Conservation (phyloP, 2,113 vertebrate genomes). For the Indicator maculatus region DNA sequence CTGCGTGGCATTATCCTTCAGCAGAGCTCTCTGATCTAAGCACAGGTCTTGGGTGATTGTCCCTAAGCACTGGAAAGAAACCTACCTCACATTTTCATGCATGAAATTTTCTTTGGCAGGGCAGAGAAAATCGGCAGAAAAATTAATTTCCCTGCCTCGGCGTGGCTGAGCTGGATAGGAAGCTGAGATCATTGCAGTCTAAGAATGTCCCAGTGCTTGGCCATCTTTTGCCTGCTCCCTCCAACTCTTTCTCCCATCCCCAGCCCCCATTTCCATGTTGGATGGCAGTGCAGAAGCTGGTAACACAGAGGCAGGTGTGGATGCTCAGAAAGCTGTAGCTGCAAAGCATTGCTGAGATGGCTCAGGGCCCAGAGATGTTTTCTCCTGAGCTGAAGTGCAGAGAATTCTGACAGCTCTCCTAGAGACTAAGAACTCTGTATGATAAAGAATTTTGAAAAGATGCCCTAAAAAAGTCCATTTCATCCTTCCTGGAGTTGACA, state of each 20-base stretch:
- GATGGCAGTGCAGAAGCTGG: not conserved
- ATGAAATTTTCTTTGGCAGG: not conserved
- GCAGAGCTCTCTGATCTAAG: not conserved
- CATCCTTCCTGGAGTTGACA: not conserved
- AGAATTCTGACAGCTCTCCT: not conserved
- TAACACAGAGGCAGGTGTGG: not conserved
- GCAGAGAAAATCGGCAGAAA: not conserved
- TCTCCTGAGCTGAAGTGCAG: not conserved
- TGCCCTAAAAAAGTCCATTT: not conserved
- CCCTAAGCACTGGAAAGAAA: not conserved
- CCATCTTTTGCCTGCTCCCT: not conserved
- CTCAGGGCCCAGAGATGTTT: slow-evolving; percentile 2
- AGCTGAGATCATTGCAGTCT: not conserved
- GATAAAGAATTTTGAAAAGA: not conserved
- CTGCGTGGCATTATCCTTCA: not conserved
- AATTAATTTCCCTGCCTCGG: not conserved
- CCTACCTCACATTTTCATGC: not conserved
- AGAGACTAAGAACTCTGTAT: not conserved
- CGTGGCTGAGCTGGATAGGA: not conserved
- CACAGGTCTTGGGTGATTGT: not conserved
- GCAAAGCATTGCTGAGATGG: not conserved
- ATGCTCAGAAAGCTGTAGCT: not conserved
- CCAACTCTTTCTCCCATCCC: not conserved
- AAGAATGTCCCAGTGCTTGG: not conserved
- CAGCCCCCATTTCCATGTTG: rapidly evolving